Base-by-base conservation (phyloP, 2,797 vertebrate genomes). In the Rhinella marina region DNA sequence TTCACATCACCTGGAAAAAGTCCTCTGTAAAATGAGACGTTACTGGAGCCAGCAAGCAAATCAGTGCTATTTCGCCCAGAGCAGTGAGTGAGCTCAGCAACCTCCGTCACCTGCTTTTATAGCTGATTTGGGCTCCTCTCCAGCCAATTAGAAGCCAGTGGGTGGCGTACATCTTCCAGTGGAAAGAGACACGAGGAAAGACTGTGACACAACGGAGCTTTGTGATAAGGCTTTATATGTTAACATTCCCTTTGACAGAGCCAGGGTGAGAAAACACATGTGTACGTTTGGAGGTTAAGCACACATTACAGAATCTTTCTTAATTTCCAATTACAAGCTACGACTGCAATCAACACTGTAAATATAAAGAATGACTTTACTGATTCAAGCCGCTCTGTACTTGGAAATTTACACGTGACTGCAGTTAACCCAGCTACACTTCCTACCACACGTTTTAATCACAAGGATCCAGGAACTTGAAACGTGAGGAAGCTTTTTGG, bases 81-180 rank as follows among this genome's bases (percentile, higher is more conserved):
- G 81, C 54, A 64, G 14, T 87, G 19, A 86, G 17, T 86, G 85
- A 80, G 54, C 76, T 73, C 56, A 62, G 52, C 25, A 29, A n/a
- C 56, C 29, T 72, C 27, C 48, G 56, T 48, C 88, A 73, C 75
- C 50, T 29, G 56, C 57, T 61, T 86, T 86, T 89, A 86, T 89
- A 89, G 32, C 13, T 52, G 41, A 84, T 10, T 27, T 50, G 57
- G 54, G 52, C 72, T 72, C 13, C n/a, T 21, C 29, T 57, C 64
- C 81, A 86, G 54, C 88, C 81, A 82, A 86, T 80, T 68, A 56
- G 48, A 64, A 80, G 66, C 13, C 62, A 81, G 82, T 61, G 81
- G 82, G 61, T 21, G 82, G 64, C 57, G 17, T 48, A 48, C 4
- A 41, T 80, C n/a, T 80, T 23, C 23, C 32, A 61, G 41, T 84